Conservation (phyloP, 2,888 invertebrate species). For the Laspeyria flexula region DNA sequence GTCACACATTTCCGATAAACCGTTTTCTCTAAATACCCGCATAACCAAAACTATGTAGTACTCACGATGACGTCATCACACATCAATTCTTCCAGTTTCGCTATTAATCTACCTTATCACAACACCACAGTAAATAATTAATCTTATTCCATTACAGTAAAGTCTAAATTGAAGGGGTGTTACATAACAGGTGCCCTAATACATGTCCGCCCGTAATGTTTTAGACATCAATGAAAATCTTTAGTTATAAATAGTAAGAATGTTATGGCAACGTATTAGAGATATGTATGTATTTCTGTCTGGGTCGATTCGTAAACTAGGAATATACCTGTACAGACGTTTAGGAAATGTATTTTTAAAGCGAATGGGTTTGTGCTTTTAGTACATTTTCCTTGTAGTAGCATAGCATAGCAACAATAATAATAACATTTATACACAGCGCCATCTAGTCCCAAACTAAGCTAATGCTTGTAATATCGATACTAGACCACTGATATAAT, state of each 20-base stretch:
- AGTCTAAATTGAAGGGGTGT: constrained; percentile 14
- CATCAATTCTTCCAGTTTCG: constrained; percentile 8
- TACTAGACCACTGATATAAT: no score
- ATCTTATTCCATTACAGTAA: constrained; percentile 19
- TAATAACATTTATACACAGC: no score
- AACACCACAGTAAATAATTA: constrained; percentile 6
- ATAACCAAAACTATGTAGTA: not conserved
- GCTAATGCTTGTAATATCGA: no score
- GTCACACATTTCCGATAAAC: constrained; percentile 5
- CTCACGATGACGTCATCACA: constrained; percentile 6
- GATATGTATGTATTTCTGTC: constrained; percentile 12
- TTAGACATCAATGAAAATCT: constrained; percentile 26
- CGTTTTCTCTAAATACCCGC: constrained; percentile 5
- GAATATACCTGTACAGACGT: not conserved
- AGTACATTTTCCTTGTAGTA: no score
- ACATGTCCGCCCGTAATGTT: constrained; percentile 7
- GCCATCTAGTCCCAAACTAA: no score
- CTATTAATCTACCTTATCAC: constrained; percentile 8
- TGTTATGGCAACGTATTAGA: constrained; percentile 8
- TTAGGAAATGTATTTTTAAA: not conserved
- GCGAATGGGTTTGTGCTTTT: no score
- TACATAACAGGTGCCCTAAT: constrained; percentile 21
- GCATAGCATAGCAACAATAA: no score
- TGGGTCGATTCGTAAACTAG: constrained; percentile 17
- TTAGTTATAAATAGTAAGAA: constrained; percentile 24